Evolutionary conservation across 2,113 vertebrate genomes (phyloP).

Genomic region (Chionomys nivalis): DNA sequence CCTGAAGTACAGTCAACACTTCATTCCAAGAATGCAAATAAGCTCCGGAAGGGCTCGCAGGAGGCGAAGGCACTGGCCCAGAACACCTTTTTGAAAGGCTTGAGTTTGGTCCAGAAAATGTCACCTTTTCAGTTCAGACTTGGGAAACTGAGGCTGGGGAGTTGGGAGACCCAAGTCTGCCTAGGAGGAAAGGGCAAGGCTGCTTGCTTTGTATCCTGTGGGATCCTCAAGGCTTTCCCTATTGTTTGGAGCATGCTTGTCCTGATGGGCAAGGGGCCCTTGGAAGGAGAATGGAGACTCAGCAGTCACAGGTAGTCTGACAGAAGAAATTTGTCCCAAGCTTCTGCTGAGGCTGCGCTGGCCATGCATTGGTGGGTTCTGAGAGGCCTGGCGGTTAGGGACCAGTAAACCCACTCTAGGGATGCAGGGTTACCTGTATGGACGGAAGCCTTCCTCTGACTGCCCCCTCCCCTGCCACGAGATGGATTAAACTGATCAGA

Average conservation of each 20-base stretch:
- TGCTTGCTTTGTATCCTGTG: too few species aligned
- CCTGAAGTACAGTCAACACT: conserved; percentile 67
- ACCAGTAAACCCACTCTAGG: neutral
- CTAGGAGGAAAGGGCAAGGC: neutral
- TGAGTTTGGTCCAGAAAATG: neutral
- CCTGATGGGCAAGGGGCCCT: fast-evolving
- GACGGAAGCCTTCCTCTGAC: neutral
- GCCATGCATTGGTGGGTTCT: neutral
- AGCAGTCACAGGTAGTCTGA: fast-evolving
- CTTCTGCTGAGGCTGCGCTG: fast-evolving
- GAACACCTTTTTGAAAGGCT: neutral
- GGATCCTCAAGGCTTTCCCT: neutral
- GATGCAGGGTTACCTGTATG: neutral
- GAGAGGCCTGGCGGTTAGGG: neutral
- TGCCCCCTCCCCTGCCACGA: neutral
- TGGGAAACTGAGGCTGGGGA: neutral
- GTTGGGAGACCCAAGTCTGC: neutral
- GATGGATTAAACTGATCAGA: neutral
- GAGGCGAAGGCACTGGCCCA: neutral
- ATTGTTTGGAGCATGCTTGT: fast-evolving
- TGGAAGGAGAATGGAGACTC: neutral
- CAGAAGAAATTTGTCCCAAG: neutral
- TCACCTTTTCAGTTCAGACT: neutral
- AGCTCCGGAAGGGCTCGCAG: conserved; percentile 52
- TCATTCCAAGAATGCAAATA: conserved; percentile 68